These are phyloP conservation scores for Serranus cabrilla DNA, from an alignment of 2,797 vertebrate species.

Conservation along the genomic window DNA sequence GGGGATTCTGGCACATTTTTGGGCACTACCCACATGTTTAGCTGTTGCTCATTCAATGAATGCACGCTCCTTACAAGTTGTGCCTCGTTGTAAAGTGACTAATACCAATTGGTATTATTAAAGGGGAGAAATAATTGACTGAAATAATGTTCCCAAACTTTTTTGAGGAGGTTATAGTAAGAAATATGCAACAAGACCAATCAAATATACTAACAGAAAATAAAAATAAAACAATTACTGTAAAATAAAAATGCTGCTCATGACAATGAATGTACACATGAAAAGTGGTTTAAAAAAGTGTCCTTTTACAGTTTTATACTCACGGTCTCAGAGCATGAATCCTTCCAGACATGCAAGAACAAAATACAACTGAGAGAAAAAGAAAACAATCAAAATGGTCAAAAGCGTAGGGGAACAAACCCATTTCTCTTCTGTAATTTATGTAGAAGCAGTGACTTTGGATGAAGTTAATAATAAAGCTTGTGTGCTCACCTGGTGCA, in stretches of 20 bases:
- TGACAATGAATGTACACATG: background rate
- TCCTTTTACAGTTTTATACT: constrained; percentile 40
- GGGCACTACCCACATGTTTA: too few species aligned
- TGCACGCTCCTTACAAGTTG: too few species aligned
- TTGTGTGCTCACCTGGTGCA: constrained; percentile 74
- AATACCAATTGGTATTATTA: too few species aligned
- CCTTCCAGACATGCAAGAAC: constrained; percentile 78
- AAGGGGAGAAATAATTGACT: too few species aligned
- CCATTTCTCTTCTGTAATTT: background rate
- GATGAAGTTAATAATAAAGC: background rate
- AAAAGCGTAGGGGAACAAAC: background rate
- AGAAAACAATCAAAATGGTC: constrained; percentile 16
- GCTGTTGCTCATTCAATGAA: too few species aligned
- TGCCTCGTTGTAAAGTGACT: too few species aligned
- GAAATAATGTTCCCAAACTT: too few species aligned
- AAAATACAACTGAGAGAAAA: constrained; percentile 84
- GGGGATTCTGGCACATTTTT: too few species aligned
- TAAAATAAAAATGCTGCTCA: background rate
- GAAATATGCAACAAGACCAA: background rate
- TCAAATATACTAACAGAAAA: background rate
- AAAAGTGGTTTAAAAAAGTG: background rate
- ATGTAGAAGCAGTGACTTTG: background rate
- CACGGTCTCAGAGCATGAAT: constrained; percentile 76
- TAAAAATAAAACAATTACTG: background rate
- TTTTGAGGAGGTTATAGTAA: too few species aligned